A percentile compares a stretch with the other conserved stretches of the same genome.
These are phyloP conservation scores for Silurus lanzhouensis DNA, from an alignment of 2,797 vertebrate species.

Conservation along the genomic window DNA sequence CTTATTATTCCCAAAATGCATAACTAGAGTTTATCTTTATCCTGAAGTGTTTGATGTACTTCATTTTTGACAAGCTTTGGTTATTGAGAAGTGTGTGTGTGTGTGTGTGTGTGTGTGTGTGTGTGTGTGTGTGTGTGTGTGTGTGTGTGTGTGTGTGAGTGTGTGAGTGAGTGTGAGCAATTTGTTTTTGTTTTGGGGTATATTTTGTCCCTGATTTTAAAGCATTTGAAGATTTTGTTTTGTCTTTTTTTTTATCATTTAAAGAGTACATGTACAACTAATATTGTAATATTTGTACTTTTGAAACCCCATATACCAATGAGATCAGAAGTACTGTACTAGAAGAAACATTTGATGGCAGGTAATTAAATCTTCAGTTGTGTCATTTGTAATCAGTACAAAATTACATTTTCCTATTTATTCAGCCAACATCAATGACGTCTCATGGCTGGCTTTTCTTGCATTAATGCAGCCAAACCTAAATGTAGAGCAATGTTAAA, in stretches of 20 bases:
- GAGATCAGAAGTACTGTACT: constrained; percentile 3
- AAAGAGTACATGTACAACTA: neutral
- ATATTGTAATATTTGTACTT: neutral
- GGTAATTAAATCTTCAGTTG: constrained; percentile 16
- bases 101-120: neutral
- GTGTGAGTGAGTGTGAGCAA: neutral
- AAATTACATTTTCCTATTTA: constrained; percentile 22
- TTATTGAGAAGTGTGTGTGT: neutral
- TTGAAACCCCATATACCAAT: neutral
- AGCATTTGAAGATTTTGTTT: neutral
- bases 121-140: neutral
- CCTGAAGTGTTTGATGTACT: neutral
- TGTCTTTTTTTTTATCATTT: neutral
- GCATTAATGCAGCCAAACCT: constrained; percentile 25
- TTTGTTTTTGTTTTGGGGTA: neutral
- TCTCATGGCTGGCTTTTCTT: constrained; percentile 31
- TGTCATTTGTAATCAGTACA: constrained; percentile 17
- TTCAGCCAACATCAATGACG: constrained; percentile 1
- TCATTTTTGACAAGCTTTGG: neutral
- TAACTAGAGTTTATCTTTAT: neutral
- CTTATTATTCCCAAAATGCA: neutral
- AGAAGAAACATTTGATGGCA: neutral
- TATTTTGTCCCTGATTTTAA: neutral
- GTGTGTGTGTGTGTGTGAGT: neutral
- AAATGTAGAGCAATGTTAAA: constrained; percentile 7